phyloP scores from a whole-genome alignment of 2,797 vertebrate genomes.

The Molothrus aeneus region DNA sequence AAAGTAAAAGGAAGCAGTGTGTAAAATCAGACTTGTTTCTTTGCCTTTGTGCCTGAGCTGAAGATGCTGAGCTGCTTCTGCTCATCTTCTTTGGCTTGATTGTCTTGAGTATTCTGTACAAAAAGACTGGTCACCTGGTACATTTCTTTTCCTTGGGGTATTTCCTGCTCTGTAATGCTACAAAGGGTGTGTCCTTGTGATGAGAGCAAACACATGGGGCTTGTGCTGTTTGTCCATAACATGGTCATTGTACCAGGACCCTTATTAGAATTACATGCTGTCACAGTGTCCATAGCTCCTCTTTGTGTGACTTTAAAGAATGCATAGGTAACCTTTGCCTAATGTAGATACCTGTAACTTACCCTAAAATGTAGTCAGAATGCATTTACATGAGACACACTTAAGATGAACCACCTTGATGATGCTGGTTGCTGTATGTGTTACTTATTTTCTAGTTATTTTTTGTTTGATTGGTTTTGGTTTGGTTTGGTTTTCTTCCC shows the following conservation, averaged over 20 bases:
- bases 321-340: not conserved
- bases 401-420: not conserved
- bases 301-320: not conserved
- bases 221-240: not conserved
- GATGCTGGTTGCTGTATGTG: not conserved
- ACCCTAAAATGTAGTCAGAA: not conserved
- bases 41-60: not conserved
- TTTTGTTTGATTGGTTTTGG: not conserved
- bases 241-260: not conserved
- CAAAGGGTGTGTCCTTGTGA: not conserved
- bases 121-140: not conserved
- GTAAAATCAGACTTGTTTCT: not conserved
- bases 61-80: not conserved
- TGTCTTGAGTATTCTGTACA: not conserved
- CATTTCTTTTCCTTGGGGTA: not conserved
- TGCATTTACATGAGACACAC: not conserved
- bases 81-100: not conserved
- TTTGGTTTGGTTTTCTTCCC: not conserved
- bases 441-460: not conserved
- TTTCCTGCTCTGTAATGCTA: not conserved
- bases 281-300: not conserved
- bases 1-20: not conserved
- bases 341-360: not conserved
- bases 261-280: not conserved
- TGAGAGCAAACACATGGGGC: not conserved